These are phyloP conservation scores for Saguinus imperator DNA, from an alignment of 2,113 vertebrate genomes.

Conservation along the genomic window DNA sequence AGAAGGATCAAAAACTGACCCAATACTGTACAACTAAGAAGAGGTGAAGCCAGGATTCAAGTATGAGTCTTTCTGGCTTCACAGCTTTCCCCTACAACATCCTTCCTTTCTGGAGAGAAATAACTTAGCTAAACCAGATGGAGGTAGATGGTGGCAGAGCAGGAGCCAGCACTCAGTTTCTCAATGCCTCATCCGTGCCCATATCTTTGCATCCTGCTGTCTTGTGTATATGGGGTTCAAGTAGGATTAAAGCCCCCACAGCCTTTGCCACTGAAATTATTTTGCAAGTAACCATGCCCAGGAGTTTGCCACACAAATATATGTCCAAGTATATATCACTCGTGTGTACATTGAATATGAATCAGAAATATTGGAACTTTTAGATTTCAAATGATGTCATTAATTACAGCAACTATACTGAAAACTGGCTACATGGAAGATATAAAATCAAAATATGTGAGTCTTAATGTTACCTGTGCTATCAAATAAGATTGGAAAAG, in stretches of 20 bases:
- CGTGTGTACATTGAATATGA: not conserved
- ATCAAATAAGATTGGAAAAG: not conserved
- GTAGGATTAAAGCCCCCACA: not conserved
- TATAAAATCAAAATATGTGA: slow-evolving; percentile 18
- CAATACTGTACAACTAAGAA: not conserved
- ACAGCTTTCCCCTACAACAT: not conserved
- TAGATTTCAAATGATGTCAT: not conserved
- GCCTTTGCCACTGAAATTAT: not conserved
- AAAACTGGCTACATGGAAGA: slow-evolving; percentile 22
- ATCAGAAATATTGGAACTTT: slow-evolving; percentile 1
- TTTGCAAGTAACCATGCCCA: not conserved
- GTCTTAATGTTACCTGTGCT: not conserved
- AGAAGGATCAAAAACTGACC: not conserved
- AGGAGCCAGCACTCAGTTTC: not conserved
- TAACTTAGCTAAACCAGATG: not conserved
- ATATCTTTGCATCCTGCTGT: not conserved
- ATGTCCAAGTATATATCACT: not conserved
- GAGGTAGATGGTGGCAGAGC: not conserved
- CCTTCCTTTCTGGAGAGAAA: not conserved
- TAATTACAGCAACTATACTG: slow-evolving; percentile 23
- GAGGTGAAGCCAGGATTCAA: not conserved
- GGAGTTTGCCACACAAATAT: not conserved
- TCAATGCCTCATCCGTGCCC: not conserved
- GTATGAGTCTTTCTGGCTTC: not conserved
- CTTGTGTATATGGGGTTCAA: not conserved